phyloP scores from a whole-genome alignment of 2,888 invertebrate genomes.

The Xanthia icteritia region DNA sequence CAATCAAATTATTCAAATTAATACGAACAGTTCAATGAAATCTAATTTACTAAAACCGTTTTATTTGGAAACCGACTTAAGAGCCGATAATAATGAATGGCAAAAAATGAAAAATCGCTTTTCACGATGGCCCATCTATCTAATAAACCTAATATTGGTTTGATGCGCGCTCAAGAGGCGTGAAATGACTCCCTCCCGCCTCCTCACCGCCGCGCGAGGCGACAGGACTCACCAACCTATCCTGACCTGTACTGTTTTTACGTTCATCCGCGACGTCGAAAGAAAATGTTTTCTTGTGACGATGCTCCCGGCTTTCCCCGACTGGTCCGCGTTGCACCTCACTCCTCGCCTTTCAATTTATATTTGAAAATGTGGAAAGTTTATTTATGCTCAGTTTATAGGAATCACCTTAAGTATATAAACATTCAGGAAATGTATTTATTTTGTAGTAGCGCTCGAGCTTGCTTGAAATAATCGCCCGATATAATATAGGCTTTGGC shows the following conservation, averaged over 20 bases:
- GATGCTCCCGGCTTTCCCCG: conserved; percentile 55
- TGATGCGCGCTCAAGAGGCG: conserved; percentile 89
- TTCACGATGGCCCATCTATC: conserved; percentile 85
- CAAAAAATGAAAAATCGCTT: conserved; percentile 84
- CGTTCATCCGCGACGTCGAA: conserved; percentile 60
- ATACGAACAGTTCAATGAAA: conserved; percentile 48
- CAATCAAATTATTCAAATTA: conserved; percentile 35
- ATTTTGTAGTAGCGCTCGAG: conserved; percentile 19
- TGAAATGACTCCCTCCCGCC: conserved; percentile 84
- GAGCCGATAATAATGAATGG: conserved; percentile 75
- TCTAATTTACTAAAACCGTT: conserved; percentile 64
- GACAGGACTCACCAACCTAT: conserved; percentile 72
- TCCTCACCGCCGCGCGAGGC: conserved; percentile 72
- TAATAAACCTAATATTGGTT: conserved; percentile 90
- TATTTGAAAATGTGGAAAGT: conserved; percentile 76
- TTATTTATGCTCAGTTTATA: conserved; percentile 68
- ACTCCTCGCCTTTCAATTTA: conserved; percentile 75
- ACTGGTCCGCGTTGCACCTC: conserved; percentile 67
- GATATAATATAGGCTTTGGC: conserved; percentile 62
- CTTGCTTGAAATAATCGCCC: conserved; percentile 37
- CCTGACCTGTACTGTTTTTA: conserved; percentile 77
- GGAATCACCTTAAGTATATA: conserved; percentile 48
- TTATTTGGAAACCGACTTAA: conserved; percentile 67
- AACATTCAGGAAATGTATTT: conserved; percentile 29
- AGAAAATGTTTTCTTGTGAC: conserved; percentile 53